Evolutionary conservation across 2,797 vertebrate species (phyloP), one percentile per base, ranked within the genome.

Genomic region (Siniperca obscura): DNA sequence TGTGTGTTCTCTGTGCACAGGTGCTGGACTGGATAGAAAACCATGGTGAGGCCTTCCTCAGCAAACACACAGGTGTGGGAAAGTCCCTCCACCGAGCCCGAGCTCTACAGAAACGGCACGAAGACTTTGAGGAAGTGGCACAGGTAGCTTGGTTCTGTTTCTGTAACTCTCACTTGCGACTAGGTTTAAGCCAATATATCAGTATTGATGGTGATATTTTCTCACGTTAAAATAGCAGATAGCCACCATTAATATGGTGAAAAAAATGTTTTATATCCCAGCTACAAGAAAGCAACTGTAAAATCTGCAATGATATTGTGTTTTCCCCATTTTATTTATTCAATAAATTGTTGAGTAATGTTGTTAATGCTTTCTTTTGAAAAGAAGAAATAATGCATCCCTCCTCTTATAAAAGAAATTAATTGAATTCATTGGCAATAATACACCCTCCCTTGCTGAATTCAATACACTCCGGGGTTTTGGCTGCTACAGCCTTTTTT

Each of bases 1-100:
- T 17, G 1, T 76, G 50, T 59, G 48, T 13, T 91, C 1, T 91
- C 0, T 86, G 86, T 53, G 74, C 70, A 65, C 85, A 99, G 98
- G 98, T 99, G 74, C 93, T 99, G 94, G 98, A 99, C 91, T 99
- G 98, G 98, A 99, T 99, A 42, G 98, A 99, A 92, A 99, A 99
- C 94, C 98, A 99, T 0, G 98, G 98, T 57, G 98, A 99, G 93
- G 98, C 98, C 52, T 99, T 99, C 79, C 97, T 99, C 83, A 98
- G 98, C 92, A 99, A 99, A 83, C 98, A 99, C 82, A 99, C 98
- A 0, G 98, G 98, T 0, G 98, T 99, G 72, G 98, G 98, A 46
- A 99, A 99, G 84, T 99, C 98, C 7, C 95, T 99, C 14, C 98
- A 99, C 88, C 95, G 98, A 80, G 98, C 98, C 30, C 95, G 98